Conservation (phyloP, 2,113 vertebrate species). For the Rhombomys opimus region DNA sequence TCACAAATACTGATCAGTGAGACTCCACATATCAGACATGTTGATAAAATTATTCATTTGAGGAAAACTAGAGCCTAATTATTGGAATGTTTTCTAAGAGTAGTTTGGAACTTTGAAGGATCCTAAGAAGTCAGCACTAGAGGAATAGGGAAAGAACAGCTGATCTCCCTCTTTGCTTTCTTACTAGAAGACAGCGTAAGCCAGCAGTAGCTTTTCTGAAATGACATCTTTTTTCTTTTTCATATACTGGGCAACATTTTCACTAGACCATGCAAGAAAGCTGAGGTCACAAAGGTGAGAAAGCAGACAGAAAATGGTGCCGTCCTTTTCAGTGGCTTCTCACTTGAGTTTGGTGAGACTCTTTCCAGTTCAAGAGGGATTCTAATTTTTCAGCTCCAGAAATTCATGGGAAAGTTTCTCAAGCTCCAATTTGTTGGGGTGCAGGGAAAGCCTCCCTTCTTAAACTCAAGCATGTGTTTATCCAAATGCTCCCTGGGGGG, state of each 20-base stretch:
- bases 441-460: constrained; percentile 48
- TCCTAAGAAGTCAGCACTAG: neutral
- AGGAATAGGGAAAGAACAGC: neutral
- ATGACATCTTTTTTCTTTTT: constrained; percentile 14
- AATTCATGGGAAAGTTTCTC: constrained; percentile 62
- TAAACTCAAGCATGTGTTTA: constrained; percentile 76
- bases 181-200: neutral
- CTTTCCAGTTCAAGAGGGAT: neutral
- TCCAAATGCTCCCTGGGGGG: constrained; percentile 65
- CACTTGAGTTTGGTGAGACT: neutral
- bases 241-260: neutral
- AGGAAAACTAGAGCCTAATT: neutral
- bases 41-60: neutral
- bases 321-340: constrained; percentile 37
- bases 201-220: constrained; percentile 17
- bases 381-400: constrained; percentile 55
- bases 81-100: neutral
- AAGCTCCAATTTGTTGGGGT: constrained; percentile 47
- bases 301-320: neutral
- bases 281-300: neutral
- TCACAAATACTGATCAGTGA: neutral
- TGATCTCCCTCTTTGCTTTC: neutral
- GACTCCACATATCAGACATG: neutral
- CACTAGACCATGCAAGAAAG: neutral
- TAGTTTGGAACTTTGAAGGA: neutral